Evolutionary conservation across 2,113 vertebrate species (phyloP).

Genomic region (Alosa alosa): DNA sequence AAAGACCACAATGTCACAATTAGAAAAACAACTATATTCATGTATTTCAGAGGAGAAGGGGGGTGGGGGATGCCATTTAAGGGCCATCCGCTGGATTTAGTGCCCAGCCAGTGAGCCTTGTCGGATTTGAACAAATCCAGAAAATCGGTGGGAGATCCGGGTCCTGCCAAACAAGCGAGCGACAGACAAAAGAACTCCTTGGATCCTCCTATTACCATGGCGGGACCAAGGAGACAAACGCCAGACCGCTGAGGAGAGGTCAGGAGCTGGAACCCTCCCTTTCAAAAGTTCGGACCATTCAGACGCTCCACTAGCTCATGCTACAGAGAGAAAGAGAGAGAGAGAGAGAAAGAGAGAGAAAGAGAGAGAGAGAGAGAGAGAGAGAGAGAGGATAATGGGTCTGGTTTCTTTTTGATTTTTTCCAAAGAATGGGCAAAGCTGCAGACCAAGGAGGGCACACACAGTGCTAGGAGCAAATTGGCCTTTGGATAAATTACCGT

Average conservation of each 20-base stretch:
- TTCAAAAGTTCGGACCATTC: too few relatives aligned
- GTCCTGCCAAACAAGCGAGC: slow-evolving; percentile 17
- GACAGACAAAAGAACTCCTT: slow-evolving; percentile 18
- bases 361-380: too few relatives aligned
- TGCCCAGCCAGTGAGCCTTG: slow-evolving; percentile 24
- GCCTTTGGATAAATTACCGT: too few relatives aligned
- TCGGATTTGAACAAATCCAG: slow-evolving; percentile 18
- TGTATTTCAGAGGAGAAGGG: slow-evolving; percentile 29
- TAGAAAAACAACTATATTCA: slow-evolving; percentile 16
- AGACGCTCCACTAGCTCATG: too few relatives aligned
- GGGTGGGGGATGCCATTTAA: slow-evolving; percentile 36
- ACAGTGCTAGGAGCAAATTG: too few relatives aligned
- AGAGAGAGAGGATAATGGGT: too few relatives aligned
- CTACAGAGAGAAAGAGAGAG: too few relatives aligned
- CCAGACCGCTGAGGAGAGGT: slow-evolving; percentile 31
- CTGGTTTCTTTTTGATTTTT: too few relatives aligned
- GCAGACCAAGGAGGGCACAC: too few relatives aligned
- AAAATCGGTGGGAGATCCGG: slow-evolving; percentile 25
- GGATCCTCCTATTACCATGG: not conserved
- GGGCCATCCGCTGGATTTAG: slow-evolving; percentile 29
- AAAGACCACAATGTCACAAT: not conserved
- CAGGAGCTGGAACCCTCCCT: too few relatives aligned
- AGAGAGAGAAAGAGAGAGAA: too few relatives aligned
- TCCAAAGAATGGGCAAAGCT: too few relatives aligned
- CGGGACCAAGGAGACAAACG: not conserved